Base-by-base conservation (phyloP, 2,797 vertebrate species). In the Coluber constrictor region DNA sequence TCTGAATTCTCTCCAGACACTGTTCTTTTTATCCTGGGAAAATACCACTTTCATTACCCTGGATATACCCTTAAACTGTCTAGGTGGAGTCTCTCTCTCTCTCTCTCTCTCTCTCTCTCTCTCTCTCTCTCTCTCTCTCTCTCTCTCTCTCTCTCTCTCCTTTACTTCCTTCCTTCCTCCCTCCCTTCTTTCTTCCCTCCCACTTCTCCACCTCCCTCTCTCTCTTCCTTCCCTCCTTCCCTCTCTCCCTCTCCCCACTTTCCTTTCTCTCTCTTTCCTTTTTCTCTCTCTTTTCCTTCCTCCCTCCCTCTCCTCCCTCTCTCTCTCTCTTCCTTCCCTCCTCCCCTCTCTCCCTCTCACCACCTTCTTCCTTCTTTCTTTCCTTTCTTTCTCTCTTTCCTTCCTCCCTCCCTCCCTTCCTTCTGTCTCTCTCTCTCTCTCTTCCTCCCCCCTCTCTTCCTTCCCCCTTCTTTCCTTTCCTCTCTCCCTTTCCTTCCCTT, bases 181-280 rank as follows among this genome's bases (percentile, higher is more conserved):
- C 29, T 29, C 3, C 1, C 12, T 11, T 4, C 9, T 11, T 61
- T 9, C 0, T 12, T 2, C 7, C 23, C 23, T 10, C 16, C 3
- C 1, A 20, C 37, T 16, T 20, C 16, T 9, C 6, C 7, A 20
- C 59, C 59, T 60, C 20, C 59, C 7, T 51, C 8, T n/a, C n/a
- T n/a, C n/a, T 7, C 12, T 1, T n/a, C 15, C 15, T 32, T 56
- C 10, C 51, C 54, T 13, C 27, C 11, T 56, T 54, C 16, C 7
- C 18, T 15, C 13, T 7, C 2, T 63, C 16, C 51, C 12, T 9
- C 10, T 47, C 2, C 0, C 1, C 29, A 1, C 0, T 13, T 25
- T 10, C 8, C 25, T 2, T 12, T 1, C 8, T 47, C 25, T 23
- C 37, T 18, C 3, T 2, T 5, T 3, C 43, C 32, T 20, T 2